Conservation (phyloP, 2,113 vertebrate genomes). For the Eudorcas thomsonii region DNA sequence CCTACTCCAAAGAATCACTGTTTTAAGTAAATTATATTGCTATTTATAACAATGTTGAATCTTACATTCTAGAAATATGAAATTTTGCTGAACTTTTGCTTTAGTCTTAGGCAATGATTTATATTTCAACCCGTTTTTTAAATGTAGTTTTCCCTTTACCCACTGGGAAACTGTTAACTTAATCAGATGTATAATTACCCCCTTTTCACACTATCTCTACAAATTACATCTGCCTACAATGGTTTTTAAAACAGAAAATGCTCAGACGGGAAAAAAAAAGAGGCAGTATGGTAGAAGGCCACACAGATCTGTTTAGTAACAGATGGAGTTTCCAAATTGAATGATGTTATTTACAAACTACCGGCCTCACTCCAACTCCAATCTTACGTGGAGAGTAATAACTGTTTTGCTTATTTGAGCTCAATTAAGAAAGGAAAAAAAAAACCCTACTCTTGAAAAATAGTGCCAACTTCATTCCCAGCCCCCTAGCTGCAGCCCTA, state of each 20-base stretch:
- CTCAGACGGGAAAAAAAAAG: not conserved
- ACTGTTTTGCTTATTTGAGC: not conserved
- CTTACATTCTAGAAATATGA: not conserved
- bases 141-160: not conserved
- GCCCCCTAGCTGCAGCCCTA: not conserved
- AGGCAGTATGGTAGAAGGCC: not conserved
- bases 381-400: not conserved
- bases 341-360: conserved; percentile 1
- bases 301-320: not conserved
- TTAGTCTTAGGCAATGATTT: not conserved
- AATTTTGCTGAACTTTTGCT: not conserved
- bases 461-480: not conserved
- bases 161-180: not conserved
- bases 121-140: conserved; percentile 14
- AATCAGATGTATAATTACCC: not conserved
- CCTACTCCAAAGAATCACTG: too few relatives aligned
- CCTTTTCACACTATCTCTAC: not conserved
- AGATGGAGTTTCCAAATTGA: not conserved
- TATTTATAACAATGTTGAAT: not conserved
- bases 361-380: not conserved
- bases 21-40: not conserved
- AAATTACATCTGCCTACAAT: not conserved
- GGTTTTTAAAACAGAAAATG: not conserved
- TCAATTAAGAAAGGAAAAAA: not conserved
- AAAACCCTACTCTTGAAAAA: not conserved